These are phyloP conservation scores for Phortica variegata DNA, from an alignment of 1,140 invertebrate genomes.

Conservation along the genomic window DNA sequence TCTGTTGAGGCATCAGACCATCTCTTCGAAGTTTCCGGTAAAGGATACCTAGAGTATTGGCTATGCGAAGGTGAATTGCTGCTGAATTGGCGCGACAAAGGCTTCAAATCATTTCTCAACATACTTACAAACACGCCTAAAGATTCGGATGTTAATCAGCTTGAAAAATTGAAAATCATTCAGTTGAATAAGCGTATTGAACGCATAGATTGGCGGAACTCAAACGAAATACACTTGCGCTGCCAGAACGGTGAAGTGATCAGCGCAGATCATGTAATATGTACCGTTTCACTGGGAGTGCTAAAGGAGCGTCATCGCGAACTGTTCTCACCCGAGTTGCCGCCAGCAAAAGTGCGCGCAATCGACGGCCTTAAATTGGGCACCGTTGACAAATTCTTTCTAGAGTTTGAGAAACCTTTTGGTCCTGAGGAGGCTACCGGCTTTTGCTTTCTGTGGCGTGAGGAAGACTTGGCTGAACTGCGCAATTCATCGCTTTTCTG, in stretches of 20 bases:
- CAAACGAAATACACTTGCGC: conserved; percentile 47
- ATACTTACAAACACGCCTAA: conserved; percentile 59
- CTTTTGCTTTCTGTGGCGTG: conserved; percentile 61
- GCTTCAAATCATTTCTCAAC: conserved; percentile 63
- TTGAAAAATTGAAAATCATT: conserved; percentile 43
- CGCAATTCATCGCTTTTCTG: conserved; percentile 55
- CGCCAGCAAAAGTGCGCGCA: conserved; percentile 62
- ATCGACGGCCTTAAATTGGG: conserved; percentile 71
- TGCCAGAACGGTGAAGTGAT: conserved; percentile 64
- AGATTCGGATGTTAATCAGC: background rate
- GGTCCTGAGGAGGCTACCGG: conserved; percentile 60
- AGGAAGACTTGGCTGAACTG: conserved; percentile 55
- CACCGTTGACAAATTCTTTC: conserved; percentile 75
- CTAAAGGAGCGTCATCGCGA: conserved; percentile 63
- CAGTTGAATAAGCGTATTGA: conserved; percentile 59
- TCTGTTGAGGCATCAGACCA: conserved; percentile 63
- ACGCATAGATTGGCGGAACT: conserved; percentile 56
- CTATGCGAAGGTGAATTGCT: conserved; percentile 63
- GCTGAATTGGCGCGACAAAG: conserved; percentile 65
- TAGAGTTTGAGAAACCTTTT: conserved; percentile 67
- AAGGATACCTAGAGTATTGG: conserved; percentile 61
- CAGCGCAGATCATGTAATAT: conserved; percentile 66
- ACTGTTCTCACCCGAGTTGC: conserved; percentile 66
- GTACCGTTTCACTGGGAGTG: conserved; percentile 70
- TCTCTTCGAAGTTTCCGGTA: conserved; percentile 64